phyloP scores from a whole-genome alignment of 2,888 invertebrate species.

The Acronicta leporina region DNA sequence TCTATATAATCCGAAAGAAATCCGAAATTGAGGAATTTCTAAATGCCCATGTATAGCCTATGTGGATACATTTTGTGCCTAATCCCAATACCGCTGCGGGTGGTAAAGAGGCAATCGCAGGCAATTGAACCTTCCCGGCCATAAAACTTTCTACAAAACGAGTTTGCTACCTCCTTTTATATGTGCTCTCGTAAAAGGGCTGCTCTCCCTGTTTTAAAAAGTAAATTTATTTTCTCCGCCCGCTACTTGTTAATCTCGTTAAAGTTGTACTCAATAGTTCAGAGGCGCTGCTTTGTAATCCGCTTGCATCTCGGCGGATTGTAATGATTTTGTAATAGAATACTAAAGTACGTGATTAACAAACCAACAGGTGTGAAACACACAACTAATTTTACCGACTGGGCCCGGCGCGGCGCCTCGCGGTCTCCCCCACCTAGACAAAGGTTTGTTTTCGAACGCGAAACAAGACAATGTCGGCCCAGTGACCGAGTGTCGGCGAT shows the following conservation, averaged over 20 bases:
- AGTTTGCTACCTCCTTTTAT: slow-evolving; percentile 43
- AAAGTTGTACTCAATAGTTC: slow-evolving; percentile 47
- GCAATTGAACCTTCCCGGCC: slow-evolving; percentile 38
- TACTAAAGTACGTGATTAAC: slow-evolving; percentile 52
- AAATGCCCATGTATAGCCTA: slow-evolving; percentile 11
- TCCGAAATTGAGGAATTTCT: slow-evolving; percentile 9
- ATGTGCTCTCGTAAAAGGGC: slow-evolving; percentile 51
- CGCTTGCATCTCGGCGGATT: slow-evolving; percentile 42
- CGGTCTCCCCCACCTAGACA: slow-evolving; percentile 80
- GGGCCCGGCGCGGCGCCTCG: slow-evolving; percentile 80
- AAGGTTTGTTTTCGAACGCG: slow-evolving; percentile 84
- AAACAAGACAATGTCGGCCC: slow-evolving; percentile 77
- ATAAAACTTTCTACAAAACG: slow-evolving; percentile 45
- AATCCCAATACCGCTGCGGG: slow-evolving; percentile 37
- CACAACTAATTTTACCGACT: slow-evolving; percentile 71
- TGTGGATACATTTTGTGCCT: slow-evolving; percentile 35
- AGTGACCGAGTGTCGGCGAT: slow-evolving; percentile 85
- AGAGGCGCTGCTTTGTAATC: slow-evolving; percentile 44
- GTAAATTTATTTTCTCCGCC: slow-evolving; percentile 43
- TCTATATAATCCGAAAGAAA: too few species aligned
- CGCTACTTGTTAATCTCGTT: slow-evolving; percentile 47
- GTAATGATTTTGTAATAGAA: slow-evolving; percentile 48
- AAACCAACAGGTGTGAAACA: slow-evolving; percentile 79
- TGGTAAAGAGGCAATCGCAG: slow-evolving; percentile 41
- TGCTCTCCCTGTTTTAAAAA: slow-evolving; percentile 43